Base-by-base conservation (phyloP, 2,113 vertebrate genomes). In the Struthio camelus region DNA sequence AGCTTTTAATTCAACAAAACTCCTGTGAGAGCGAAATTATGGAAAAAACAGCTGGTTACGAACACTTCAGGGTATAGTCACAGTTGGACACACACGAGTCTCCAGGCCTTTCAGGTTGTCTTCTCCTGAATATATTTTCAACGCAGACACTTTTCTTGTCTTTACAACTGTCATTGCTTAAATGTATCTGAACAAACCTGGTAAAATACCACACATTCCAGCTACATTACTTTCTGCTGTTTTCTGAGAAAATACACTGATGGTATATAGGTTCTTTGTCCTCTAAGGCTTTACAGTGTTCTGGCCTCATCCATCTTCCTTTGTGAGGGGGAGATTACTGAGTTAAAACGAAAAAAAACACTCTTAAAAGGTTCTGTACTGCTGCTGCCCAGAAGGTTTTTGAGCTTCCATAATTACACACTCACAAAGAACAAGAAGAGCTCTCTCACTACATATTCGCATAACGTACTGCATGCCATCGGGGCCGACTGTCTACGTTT, bases 381-480 rank as follows among this genome's bases (percentile, higher is more conserved):
- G 38, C 48, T n/a, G n/a, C n/a, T n/a, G n/a, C 27, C 51, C 40
- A 82, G n/a, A 64, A 64, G 15, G 38, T 7, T 79, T 93, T 82
- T 64, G 62, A 72, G 24, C 16, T 76, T 92, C 32, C 34, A 3
- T 28, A 70, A 56, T 56, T 48, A 84, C 28, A 20, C 15, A 66
- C 61, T n/a, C 62, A 64, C 11, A 15, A 1, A 22, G 16, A 76
- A 56, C 28, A 65, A n/a, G 14, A 53, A 16, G n/a, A 83, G n/a
- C 3, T 0, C 14, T n/a, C 50, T 85, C 36, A 34, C 36, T 4
- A 67, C 1, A 1, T 14, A 76, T 54, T 4, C 65, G 22, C 24
- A 69, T 80, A 51, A 56, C 14, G 32, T 20, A 14, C 30, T 15
- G 8, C 9, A 6, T 14, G 14, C 4, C 56, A 18, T 0, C 51